Evolutionary conservation across 2,888 invertebrate species (phyloP), one percentile per base, ranked within the genome.

Genomic region (Eutolmus rufibarbis): DNA sequence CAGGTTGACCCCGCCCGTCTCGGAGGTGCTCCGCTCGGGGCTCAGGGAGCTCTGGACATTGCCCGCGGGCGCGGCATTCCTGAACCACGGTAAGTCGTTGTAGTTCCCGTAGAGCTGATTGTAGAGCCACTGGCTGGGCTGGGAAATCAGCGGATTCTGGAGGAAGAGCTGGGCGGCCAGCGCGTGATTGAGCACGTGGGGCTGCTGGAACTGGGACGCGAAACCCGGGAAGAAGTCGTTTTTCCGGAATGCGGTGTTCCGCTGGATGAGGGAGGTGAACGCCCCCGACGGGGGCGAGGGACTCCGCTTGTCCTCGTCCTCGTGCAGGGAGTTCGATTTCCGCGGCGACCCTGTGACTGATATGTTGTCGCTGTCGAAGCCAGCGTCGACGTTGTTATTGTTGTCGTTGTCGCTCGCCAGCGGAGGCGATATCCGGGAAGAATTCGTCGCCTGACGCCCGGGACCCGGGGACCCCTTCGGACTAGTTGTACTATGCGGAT

Each of bases 111-210:
- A 96, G 1, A 96, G 93, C 90, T 96, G 96, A 0, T 96, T 96
- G 90, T 96, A 96, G 5, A 96, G 92, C 96, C 96, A 96, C 88
- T 96, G 96, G 56, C 95, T 95, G 7, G 96, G 96, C 0, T 96
- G 96, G 0, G 96, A 96, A 88, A 96, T 92, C 16, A 96, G 93
- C 0, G 96, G 96, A 5, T 96, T 95, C 90, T 96, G 96, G 56
- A 96, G 93, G 90, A 96, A 96, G 82, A 96, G 93, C 91, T 96
- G 96, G 0, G 96, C 96, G 0, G 96, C 96, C 90, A 94, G 90
- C 2, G 94, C 94, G 66, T 94, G 94, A 91, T 94, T 94, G 89
- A 94, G 94, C 79, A 93, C 91, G 89, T 93, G 92, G 90, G 93
- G 90, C 16, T 91, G 91, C 82, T 90, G 90, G 88, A 92, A 92